Conservation (phyloP, 2,888 invertebrate species). For the Anoplius nigerrimus region DNA sequence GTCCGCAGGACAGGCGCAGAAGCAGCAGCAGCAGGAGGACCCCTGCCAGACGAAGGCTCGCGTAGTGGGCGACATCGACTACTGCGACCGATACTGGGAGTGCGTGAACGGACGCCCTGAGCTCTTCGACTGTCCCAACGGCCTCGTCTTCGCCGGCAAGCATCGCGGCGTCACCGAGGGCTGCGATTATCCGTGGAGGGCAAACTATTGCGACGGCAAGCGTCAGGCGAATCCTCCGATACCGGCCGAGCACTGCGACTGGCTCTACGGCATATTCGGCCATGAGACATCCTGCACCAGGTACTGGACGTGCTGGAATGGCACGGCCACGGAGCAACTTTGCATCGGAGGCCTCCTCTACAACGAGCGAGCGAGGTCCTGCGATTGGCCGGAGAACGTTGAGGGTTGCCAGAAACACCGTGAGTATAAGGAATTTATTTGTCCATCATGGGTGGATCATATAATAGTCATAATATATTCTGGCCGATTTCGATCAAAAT, state of each 20-base stretch:
- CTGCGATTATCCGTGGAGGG: conserved; percentile 93
- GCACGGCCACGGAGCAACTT: conserved; percentile 92
- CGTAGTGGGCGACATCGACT: conserved; percentile 85
- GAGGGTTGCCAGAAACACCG: conserved; percentile 96
- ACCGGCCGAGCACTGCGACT: conserved; percentile 91
- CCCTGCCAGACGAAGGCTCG: conserved; percentile 89
- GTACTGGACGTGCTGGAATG: conserved; percentile 97
- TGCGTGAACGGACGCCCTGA: conserved; percentile 89
- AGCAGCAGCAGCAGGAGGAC: conserved; percentile 80
- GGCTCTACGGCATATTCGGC: conserved; percentile 95
- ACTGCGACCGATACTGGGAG: conserved; percentile 92
- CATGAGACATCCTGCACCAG: conserved; percentile 95
- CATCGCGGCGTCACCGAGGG: conserved; percentile 92
- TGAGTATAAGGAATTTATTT: too few relatives aligned
- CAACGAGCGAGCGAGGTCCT: conserved; percentile 92
- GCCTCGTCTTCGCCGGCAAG: conserved; percentile 91
- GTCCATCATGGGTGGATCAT: background rate
- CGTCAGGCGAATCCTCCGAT: conserved; percentile 89
- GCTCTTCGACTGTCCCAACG: conserved; percentile 93
- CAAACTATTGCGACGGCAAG: conserved; percentile 90
- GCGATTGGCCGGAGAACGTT: conserved; percentile 96
- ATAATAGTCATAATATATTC: background rate
- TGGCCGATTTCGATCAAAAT: background rate
- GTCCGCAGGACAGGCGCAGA: conserved; percentile 65
- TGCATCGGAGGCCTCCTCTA: conserved; percentile 94